phyloP scores from a whole-genome alignment of 2,797 vertebrate species.

The Ctenopoma multispine region DNA sequence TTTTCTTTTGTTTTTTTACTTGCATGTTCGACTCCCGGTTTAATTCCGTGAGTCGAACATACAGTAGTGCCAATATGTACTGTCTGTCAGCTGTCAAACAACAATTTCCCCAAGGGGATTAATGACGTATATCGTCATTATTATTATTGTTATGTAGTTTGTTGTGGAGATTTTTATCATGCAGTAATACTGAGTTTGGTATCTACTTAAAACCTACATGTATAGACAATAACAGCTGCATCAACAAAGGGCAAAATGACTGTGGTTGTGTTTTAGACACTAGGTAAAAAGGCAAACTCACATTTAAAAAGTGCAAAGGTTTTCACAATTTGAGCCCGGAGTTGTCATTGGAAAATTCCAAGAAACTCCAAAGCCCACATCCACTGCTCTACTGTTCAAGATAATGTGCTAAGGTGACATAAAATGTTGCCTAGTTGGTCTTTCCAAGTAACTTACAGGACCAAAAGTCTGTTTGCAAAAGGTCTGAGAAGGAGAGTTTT shows the following conservation, averaged over 20 bases:
- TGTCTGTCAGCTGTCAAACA: too few species aligned
- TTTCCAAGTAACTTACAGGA: neutral
- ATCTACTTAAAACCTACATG: constrained; percentile 14
- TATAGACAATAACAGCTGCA: constrained; percentile 21
- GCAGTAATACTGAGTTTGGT: neutral
- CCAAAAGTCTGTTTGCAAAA: neutral
- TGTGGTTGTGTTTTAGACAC: neutral
- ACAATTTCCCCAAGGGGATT: too few species aligned
- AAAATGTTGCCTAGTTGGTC: neutral
- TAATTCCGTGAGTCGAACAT: too few species aligned
- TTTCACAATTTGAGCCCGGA: constrained; percentile 5
- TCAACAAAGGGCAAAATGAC: neutral
- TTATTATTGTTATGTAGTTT: too few species aligned
- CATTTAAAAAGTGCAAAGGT: constrained; percentile 5
- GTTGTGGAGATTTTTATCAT: too few species aligned
- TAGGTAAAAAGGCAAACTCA: neutral
- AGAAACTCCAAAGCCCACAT: neutral
- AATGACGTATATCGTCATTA: too few species aligned
- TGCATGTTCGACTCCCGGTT: too few species aligned
- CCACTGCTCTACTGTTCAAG: neutral
- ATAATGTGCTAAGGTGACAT: neutral
- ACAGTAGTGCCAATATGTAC: too few species aligned
- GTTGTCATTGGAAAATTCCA: constrained; percentile 3
- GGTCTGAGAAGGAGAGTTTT: constrained; percentile 1
- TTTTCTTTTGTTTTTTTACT: too few species aligned